Conservation (phyloP, 2,113 vertebrate genomes). For the Channa maculata region DNA sequence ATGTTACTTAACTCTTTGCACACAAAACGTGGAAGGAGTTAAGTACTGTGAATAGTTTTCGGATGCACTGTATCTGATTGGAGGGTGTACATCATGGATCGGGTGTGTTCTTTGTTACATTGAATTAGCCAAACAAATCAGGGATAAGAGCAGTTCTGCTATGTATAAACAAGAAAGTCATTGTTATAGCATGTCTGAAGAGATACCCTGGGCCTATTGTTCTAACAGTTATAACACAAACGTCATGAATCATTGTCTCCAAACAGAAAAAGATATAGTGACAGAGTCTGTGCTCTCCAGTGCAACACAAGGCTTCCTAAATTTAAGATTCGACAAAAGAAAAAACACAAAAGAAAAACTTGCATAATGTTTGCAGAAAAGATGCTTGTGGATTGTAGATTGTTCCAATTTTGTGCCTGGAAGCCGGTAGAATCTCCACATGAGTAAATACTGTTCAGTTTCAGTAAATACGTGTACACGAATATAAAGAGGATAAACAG, state of each 20-base stretch:
- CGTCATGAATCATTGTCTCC: background rate
- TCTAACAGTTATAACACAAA: too few relatives aligned
- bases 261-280: conserved; percentile 11
- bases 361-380: conserved; percentile 72
- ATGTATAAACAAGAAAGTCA: background rate
- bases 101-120: conserved; percentile 3
- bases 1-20: too few relatives aligned
- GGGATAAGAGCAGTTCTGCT: conserved; percentile 4
- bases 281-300: conserved; percentile 9
- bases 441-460: conserved; percentile 77
- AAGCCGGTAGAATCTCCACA: conserved; percentile 72
- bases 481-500: conserved; percentile 46
- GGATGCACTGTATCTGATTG: too few relatives aligned
- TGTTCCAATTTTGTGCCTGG: conserved; percentile 70
- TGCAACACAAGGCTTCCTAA: conserved; percentile 19
- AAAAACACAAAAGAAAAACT: conserved; percentile 31
- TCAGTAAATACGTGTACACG: conserved; percentile 54
- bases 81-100: too few relatives aligned
- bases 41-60: too few relatives aligned
- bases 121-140: conserved; percentile 18
- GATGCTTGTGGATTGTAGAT: conserved; percentile 58
- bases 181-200: background rate
- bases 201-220: conserved; percentile 5
- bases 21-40: too few relatives aligned
- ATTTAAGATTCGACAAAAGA: conserved; percentile 5